Conservation (phyloP, 2,113 vertebrate species). For the Atlantisia rogersi region DNA sequence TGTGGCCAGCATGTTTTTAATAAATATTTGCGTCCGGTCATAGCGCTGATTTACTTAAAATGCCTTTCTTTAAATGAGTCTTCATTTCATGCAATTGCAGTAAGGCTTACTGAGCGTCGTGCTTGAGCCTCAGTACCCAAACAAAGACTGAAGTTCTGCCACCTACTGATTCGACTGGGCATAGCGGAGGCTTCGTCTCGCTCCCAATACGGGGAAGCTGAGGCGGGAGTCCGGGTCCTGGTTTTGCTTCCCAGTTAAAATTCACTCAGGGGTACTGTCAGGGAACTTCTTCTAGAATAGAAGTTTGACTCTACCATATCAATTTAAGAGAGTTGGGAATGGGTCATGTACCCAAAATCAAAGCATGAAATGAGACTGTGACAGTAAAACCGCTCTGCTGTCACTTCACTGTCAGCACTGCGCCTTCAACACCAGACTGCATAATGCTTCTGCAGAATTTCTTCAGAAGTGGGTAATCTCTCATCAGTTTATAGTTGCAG, state of each 20-base stretch:
- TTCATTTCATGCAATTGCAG: background rate
- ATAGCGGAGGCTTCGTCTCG: fast-evolving
- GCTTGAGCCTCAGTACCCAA: background rate
- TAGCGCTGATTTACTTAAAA: background rate
- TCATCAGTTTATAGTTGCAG: background rate
- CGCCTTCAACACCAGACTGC: background rate
- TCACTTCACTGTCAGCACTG: background rate
- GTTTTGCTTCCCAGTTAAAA: background rate
- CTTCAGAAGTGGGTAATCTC: background rate
- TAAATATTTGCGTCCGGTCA: background rate
- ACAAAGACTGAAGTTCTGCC: background rate
- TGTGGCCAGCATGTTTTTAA: background rate
- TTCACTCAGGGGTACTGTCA: background rate
- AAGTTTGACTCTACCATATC: background rate
- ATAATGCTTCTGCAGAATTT: background rate
- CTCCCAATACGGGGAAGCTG: fast-evolving
- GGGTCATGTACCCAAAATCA: background rate
- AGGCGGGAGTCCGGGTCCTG: background rate
- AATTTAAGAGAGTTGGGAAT: background rate
- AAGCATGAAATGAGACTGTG: background rate
- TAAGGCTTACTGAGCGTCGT: background rate
- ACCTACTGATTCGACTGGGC: background rate
- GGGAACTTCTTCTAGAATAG: background rate
- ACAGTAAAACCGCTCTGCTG: background rate
- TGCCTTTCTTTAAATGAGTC: background rate